phyloP scores from a whole-genome alignment of 2,888 invertebrate genomes.

The Cryptus viduatorius region DNA sequence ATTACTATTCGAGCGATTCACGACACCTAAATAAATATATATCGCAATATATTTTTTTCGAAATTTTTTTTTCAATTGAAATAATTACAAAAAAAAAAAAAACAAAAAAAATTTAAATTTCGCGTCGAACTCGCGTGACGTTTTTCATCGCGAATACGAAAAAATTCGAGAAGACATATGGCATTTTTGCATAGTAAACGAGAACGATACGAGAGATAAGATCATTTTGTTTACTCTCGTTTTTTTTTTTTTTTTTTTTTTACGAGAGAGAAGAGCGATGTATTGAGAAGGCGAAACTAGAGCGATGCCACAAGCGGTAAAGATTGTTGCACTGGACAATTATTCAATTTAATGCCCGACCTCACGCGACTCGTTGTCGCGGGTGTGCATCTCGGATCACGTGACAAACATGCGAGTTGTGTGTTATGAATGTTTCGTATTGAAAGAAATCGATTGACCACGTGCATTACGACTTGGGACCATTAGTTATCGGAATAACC shows the following conservation, averaged over 20 bases:
- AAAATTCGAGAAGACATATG: background rate
- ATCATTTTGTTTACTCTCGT: constrained; percentile 17
- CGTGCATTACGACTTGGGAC: background rate
- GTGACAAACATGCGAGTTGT: background rate
- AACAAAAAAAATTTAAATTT: background rate
- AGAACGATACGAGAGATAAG: constrained; percentile 8
- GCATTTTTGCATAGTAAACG: constrained; percentile 21
- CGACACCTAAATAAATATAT: background rate
- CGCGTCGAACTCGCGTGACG: background rate
- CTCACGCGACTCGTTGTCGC: constrained; percentile 10
- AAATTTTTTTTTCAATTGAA: background rate
- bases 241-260: constrained; percentile 20
- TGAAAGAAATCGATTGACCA: too few species aligned
- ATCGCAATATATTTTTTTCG: too few species aligned
- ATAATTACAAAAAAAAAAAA: too few species aligned
- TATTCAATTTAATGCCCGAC: constrained; percentile 62
- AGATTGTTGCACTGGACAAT: constrained; percentile 65
- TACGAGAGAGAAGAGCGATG: constrained; percentile 32
- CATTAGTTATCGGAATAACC: background rate
- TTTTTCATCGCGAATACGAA: background rate
- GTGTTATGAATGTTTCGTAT: background rate
- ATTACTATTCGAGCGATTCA: background rate
- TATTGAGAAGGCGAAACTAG: constrained; percentile 23
- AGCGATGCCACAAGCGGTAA: constrained; percentile 1
- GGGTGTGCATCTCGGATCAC: background rate